Evolutionary conservation across 2,888 invertebrate species (phyloP), one percentile per base, ranked within the genome.

Genomic region (Buathra laborator): DNA sequence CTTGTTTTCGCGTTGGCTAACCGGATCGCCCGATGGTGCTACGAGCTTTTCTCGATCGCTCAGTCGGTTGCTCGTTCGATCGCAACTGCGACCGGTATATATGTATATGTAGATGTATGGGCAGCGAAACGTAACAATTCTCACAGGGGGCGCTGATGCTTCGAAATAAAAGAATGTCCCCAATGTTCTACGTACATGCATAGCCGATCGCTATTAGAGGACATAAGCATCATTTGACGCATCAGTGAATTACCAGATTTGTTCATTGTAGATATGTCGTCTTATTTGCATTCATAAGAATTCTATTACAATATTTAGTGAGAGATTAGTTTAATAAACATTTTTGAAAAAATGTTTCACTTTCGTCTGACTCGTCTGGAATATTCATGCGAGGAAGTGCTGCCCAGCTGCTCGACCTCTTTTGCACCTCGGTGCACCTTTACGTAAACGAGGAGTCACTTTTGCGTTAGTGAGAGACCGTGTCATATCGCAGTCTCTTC

Each of bases 1-100:
- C 72, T 46, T 72, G 66, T 84, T 84, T 81, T 84, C 71, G 32
- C 83, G 68, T 76, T 71, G 70, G 70, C 70, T 80, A 80, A 84
- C 83, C 53, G 68, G 74, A 78, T 79, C 68, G 71, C 44, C 56
- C 37, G 53, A 43, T 46, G 9, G 70, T 71, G 56, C 44, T 62
- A 51, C 71, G 67, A 56, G 59, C 44, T 51, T 46, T 64, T 12
- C 56, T 10, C 19, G 46, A 79, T 67, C 53, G 80, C 51, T 74
- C 70, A 74, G 53, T 80, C 64, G 71, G 56, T 70, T 68, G 56
- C 79, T 75, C 43, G 43, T 56, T 71, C 43, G 32, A 32, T 29
- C 48, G 46, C 46, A n/a, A 48, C 67, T 16, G 48, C 59, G 46
- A 46, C 46, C 74, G n/a, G 62, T 29, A 12, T 46, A 16, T 32